These are phyloP conservation scores for Oryctes rhinoceros DNA, from an alignment of 1,140 invertebrate species.

Conservation along the genomic window DNA sequence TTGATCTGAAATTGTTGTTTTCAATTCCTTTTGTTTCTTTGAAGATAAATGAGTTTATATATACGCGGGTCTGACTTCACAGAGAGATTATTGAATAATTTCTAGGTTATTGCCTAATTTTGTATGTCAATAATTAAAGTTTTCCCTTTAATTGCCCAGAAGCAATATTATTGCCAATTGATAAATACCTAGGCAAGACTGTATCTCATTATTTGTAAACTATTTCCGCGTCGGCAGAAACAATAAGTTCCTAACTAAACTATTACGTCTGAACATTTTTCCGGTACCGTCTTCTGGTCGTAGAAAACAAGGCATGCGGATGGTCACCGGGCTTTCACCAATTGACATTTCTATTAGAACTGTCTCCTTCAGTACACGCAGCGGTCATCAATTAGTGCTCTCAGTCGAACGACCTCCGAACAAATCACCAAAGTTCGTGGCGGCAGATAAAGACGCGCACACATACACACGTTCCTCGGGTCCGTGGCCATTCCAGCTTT, in stretches of 20 bases:
- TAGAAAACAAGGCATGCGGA: conserved; percentile 25
- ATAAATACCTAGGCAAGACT: conserved; percentile 11
- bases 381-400: conserved; percentile 49
- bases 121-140: too few species aligned
- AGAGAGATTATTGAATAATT: too few species aligned
- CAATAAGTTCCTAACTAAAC: conserved; percentile 19
- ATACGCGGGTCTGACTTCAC: too few species aligned
- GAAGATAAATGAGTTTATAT: too few species aligned
- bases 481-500: background rate
- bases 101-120: too few species aligned
- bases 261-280: conserved; percentile 6
- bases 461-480: background rate
- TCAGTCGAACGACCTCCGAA: conserved; percentile 45
- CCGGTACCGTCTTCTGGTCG: background rate
- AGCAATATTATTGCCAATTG: too few species aligned
- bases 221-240: conserved; percentile 14
- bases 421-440: conserved; percentile 47
- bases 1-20: too few species aligned
- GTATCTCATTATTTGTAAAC: background rate
- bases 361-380: conserved; percentile 47
- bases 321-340: background rate
- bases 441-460: conserved; percentile 40
- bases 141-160: too few species aligned
- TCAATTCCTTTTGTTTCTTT: too few species aligned
- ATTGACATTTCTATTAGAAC: conserved; percentile 50